Conservation (phyloP, 2,797 vertebrate genomes). For the Mormyrops attenuatus region DNA sequence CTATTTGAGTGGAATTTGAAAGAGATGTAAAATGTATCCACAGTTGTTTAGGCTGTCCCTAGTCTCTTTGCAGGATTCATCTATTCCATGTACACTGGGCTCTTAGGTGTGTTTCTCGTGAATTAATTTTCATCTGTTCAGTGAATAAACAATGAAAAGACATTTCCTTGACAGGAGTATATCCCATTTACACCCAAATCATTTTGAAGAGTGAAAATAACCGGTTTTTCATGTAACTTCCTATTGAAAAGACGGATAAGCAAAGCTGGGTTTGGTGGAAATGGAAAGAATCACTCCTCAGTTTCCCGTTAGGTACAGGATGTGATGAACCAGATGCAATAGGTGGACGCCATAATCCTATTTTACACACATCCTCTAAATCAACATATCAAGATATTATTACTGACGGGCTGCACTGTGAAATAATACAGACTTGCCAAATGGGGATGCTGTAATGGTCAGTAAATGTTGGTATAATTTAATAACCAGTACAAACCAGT, state of each 20-base stretch:
- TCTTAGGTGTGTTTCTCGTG: background rate
- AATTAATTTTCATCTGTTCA: background rate
- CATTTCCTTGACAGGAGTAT: background rate
- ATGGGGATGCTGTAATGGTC: background rate
- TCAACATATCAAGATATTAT: slow-evolving; percentile 53
- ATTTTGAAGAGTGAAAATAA: background rate
- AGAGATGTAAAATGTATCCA: background rate
- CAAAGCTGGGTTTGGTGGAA: background rate
- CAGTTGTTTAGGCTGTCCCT: background rate
- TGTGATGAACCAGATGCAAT: background rate
- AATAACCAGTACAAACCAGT: background rate
- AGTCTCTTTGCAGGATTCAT: background rate
- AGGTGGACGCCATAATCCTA: background rate
- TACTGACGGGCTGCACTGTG: slow-evolving; percentile 32
- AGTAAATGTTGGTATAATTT: background rate
- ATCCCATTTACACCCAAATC: background rate
- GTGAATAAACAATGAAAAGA: background rate
- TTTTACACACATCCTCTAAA: slow-evolving; percentile 39
- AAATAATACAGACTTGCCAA: background rate
- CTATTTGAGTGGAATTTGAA: background rate
- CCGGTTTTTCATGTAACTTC: background rate
- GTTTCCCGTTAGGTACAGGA: background rate
- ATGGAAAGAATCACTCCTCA: background rate
- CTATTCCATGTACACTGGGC: background rate
- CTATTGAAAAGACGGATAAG: background rate